Evolutionary conservation across 35 echinoderm and acorn worm genomes (phyloP).

Genomic region (Acanthaster planci): DNA sequence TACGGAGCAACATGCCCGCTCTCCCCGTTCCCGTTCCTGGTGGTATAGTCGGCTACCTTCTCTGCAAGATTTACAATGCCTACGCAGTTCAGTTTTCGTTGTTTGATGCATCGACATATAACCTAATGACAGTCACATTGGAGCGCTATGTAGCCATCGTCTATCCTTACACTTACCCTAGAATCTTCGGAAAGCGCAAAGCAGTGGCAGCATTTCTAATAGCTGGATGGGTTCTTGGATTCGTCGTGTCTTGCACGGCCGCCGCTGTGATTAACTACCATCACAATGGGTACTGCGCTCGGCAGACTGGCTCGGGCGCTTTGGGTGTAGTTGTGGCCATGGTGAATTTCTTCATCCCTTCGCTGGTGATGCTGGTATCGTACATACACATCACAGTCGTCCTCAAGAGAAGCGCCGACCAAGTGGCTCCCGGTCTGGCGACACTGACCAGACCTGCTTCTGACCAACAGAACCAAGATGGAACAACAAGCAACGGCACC

Average conservation of each 20-base stretch:
- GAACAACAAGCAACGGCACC: neutral
- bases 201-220: neutral
- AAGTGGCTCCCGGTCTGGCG: neutral
- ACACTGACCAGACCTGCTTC: neutral
- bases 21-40: neutral
- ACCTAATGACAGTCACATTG: constrained; percentile 47
- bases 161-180: constrained; percentile 35
- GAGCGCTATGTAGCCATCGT: constrained; percentile 74
- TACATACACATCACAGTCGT: neutral
- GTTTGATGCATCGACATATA: constrained; percentile 48
- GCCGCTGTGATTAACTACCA: neutral
- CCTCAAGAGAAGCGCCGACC: constrained; percentile 3
- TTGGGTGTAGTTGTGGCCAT: neutral
- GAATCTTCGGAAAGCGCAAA: neutral
- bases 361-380: neutral
- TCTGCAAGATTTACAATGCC: constrained; percentile 50
- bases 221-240: constrained; percentile 6
- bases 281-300: neutral
- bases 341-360: constrained; percentile 40
- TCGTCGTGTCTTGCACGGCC: neutral
- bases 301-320: neutral
- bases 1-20: constrained; percentile 9
- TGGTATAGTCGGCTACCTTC: constrained; percentile 18
- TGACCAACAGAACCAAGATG: neutral
- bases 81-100: constrained; percentile 43